These are phyloP conservation scores for Hemaris fuciformis DNA, from an alignment of 2,888 invertebrate species.

Conservation along the genomic window DNA sequence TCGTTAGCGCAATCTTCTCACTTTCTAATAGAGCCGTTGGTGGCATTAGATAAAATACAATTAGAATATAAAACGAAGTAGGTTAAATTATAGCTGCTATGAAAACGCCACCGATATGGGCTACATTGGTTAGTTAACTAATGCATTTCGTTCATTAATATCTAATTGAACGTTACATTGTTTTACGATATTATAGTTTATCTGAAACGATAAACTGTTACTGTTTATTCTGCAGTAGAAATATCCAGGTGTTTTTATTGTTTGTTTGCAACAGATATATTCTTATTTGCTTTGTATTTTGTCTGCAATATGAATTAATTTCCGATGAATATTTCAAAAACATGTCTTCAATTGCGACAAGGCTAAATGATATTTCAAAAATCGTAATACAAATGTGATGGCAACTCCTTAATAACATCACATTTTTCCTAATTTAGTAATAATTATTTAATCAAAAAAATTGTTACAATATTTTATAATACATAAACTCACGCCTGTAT, in stretches of 20 bases:
- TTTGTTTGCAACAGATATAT: constrained; percentile 19
- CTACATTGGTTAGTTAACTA: constrained; percentile 22
- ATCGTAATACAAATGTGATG: background rate
- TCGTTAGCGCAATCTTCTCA: constrained; percentile 62
- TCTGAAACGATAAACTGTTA: constrained; percentile 1
- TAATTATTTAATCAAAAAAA: too few species aligned
- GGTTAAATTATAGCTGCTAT: constrained; percentile 28
- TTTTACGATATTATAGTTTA: constrained; percentile 12
- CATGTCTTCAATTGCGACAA: background rate
- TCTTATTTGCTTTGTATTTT: constrained; percentile 12
- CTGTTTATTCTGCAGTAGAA: background rate
- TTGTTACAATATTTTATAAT: too few species aligned
- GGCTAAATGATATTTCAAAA: background rate
- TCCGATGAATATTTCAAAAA: background rate
- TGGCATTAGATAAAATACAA: constrained; percentile 46
- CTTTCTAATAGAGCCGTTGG: constrained; percentile 56
- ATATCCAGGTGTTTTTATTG: constrained; percentile 14
- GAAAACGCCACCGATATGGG: constrained; percentile 28
- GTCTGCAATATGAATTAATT: background rate
- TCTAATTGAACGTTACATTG: constrained; percentile 15
- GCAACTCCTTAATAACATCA: too few species aligned
- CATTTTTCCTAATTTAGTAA: too few species aligned
- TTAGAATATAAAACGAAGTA: constrained; percentile 45
- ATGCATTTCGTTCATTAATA: constrained; percentile 26
- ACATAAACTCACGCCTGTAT: too few species aligned